Evolutionary conservation across 2,113 vertebrate species (phyloP).

Genomic region (Maccullochella peelii): DNA sequence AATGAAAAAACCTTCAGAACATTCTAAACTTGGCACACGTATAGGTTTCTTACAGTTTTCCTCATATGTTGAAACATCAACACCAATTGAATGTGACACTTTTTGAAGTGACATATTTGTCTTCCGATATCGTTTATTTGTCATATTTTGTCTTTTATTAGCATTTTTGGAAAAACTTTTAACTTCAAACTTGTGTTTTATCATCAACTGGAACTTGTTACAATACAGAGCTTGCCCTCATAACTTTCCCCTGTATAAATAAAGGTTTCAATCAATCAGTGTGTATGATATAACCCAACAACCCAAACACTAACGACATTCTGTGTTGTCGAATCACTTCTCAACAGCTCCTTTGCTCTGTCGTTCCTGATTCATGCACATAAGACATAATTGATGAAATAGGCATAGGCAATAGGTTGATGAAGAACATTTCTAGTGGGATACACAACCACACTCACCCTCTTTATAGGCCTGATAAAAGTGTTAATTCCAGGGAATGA

Average conservation of each 20-base stretch:
- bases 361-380: not conserved
- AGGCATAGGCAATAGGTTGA: not conserved
- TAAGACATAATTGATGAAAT: not conserved
- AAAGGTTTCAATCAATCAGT: no score
- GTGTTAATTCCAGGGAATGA: slow-evolving; percentile 29
- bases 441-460: slow-evolving; percentile 10
- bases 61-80: not conserved
- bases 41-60: not conserved
- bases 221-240: not conserved
- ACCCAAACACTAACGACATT: not conserved
- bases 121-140: not conserved
- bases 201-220: not conserved
- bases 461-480: slow-evolving; percentile 45
- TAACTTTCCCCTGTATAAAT: not conserved
- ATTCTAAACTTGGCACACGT: not conserved
- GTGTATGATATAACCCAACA: not conserved
- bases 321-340: slow-evolving; percentile 2
- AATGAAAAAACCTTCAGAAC: not conserved
- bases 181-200: not conserved
- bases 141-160: not conserved
- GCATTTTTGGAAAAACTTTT: not conserved
- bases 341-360: not conserved
- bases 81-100: not conserved
- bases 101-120: not conserved
- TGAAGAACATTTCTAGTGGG: not conserved